Conservation (phyloP, 1,140 invertebrate species). For the Megathymus violae region DNA sequence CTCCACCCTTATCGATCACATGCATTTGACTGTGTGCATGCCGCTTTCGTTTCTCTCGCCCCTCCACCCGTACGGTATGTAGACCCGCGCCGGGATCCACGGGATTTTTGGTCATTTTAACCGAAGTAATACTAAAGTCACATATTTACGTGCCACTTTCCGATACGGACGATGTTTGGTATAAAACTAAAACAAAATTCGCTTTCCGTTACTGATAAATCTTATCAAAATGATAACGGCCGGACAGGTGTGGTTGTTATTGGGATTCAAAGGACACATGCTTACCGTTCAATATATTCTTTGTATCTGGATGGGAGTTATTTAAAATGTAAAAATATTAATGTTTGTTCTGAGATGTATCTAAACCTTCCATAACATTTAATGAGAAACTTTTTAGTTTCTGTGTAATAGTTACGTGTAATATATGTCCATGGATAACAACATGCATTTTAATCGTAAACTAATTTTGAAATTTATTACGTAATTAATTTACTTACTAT, state of each 20-base stretch:
- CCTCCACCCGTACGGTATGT: conserved; percentile 30
- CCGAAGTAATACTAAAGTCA: neutral
- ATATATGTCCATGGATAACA: too few relatives aligned
- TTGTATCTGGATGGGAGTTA: too few relatives aligned
- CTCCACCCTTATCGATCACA: neutral
- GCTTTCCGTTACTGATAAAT: conserved; percentile 37
- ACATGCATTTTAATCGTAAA: too few relatives aligned
- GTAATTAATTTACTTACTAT: too few relatives aligned
- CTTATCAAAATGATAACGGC: conserved; percentile 39
- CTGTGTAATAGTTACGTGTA: too few relatives aligned
- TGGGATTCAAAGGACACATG: neutral
- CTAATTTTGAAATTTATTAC: too few relatives aligned
- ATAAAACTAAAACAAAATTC: conserved; percentile 28
- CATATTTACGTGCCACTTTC: neutral
- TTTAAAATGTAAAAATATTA: too few relatives aligned
- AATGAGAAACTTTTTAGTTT: too few relatives aligned
- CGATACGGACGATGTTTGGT: conserved; percentile 6
- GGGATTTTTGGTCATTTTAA: conserved; percentile 36
- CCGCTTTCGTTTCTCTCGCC: neutral
- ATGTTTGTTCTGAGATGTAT: too few relatives aligned
- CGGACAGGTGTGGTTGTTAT: conserved; percentile 12
- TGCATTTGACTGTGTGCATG: neutral
- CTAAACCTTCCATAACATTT: too few relatives aligned
- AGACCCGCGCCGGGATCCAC: conserved; percentile 1
- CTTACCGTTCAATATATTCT: too few relatives aligned